These are phyloP conservation scores for Dasysyrphus tricinctus DNA, from an alignment of 2,888 invertebrate species.

Conservation along the genomic window DNA sequence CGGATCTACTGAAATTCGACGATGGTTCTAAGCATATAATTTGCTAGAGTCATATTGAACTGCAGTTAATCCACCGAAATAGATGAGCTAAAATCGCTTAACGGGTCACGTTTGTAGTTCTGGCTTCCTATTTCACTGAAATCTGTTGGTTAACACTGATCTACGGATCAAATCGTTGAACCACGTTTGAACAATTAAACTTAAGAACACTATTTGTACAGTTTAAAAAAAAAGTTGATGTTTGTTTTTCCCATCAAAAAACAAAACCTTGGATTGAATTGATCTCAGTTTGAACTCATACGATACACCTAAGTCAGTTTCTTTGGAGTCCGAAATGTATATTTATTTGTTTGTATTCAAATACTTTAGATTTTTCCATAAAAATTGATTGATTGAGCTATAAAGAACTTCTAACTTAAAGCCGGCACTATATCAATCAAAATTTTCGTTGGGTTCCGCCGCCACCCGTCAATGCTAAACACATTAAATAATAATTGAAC, in stretches of 20 bases:
- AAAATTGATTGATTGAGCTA: background rate
- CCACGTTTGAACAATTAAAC: too few species aligned
- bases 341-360: background rate
- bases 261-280: background rate
- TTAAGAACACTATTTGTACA: too few species aligned
- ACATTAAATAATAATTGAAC: constrained; percentile 11
- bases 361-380: background rate
- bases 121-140: too few species aligned
- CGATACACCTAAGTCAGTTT: background rate
- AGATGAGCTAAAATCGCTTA: too few species aligned
- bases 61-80: too few species aligned
- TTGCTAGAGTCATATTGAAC: too few species aligned
- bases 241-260: background rate
- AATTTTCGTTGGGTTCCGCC: background rate
- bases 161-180: too few species aligned
- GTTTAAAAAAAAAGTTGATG: background rate
- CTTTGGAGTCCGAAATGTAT: background rate
- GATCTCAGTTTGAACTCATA: background rate
- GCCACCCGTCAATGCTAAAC: background rate
- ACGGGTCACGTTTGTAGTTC: too few species aligned
- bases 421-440: background rate
- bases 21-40: too few species aligned
- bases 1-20: too few species aligned
- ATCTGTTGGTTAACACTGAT: too few species aligned
- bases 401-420: background rate